Conservation (phyloP, 2,888 invertebrate genomes). For the Troides aeacus region DNA sequence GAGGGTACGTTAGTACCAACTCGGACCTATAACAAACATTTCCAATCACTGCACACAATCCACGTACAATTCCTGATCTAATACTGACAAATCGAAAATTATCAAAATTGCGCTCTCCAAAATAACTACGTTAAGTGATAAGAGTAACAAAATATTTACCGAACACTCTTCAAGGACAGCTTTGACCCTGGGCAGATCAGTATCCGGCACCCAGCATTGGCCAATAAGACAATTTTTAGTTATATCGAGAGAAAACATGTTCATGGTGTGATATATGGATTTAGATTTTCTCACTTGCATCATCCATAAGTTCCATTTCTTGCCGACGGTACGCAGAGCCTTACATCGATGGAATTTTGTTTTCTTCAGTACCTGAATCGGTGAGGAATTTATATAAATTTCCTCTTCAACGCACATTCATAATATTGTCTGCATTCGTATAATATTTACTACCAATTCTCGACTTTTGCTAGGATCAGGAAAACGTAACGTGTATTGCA, state of each 20-base stretch:
- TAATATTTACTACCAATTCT: too few relatives aligned
- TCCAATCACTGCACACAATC: too few relatives aligned
- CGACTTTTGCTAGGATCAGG: too few relatives aligned
- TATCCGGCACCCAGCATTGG: conserved; percentile 88
- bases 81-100: too few relatives aligned
- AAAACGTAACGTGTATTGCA: too few relatives aligned
- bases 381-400: too few relatives aligned
- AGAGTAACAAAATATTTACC: conserved; percentile 39
- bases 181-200: conserved; percentile 83
- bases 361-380: conserved; percentile 85
- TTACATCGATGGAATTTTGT: conserved; percentile 92
- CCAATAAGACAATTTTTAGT: conserved; percentile 90
- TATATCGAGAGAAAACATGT: conserved; percentile 89
- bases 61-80: too few relatives aligned
- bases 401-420: too few relatives aligned
- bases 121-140: too few relatives aligned
- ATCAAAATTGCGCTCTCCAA: too few relatives aligned
- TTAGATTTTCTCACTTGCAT: conserved; percentile 93
- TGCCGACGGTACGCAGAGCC: conserved; percentile 89
- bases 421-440: too few relatives aligned
- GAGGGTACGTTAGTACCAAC: conserved; percentile 90
- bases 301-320: conserved; percentile 88
- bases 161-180: conserved; percentile 43
- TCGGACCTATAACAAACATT: conserved; percentile 38
- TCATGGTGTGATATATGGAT: conserved; percentile 91